These are phyloP conservation scores for Cephalopholis sonnerati DNA, from an alignment of 2,113 vertebrate species.

Conservation along the genomic window DNA sequence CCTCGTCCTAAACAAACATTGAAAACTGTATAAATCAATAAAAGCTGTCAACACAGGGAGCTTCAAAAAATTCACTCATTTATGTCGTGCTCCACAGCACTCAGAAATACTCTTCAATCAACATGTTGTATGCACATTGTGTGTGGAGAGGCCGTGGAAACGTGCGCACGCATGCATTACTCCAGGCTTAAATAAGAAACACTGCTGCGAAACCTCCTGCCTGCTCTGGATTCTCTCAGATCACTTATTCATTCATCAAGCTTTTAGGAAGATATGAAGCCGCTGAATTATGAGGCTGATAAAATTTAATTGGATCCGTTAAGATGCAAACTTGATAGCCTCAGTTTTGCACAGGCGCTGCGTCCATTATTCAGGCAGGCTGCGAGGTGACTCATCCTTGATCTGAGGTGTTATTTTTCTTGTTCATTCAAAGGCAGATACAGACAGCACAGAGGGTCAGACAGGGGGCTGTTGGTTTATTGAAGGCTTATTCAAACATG, in stretches of 20 bases:
- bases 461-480: not conserved
- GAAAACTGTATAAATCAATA: conserved; percentile 15
- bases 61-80: conserved; percentile 1
- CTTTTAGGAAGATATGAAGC: conserved; percentile 15
- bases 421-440: not conserved
- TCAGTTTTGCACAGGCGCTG: not conserved
- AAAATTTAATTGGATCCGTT: conserved; percentile 30
- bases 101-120: conserved; percentile 14
- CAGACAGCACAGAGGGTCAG: not conserved
- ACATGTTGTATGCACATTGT: not conserved
- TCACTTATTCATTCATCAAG: conserved; percentile 45
- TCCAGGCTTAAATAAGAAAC: conserved; percentile 27
- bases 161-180: conserved; percentile 5
- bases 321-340: conserved; percentile 22
- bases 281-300: conserved; percentile 41
- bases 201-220: not conserved
- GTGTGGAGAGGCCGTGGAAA: not conserved
- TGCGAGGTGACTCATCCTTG: conserved; percentile 1
- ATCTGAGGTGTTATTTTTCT: conserved; percentile 2
- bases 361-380: not conserved
- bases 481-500: not conserved
- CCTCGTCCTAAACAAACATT: no score
- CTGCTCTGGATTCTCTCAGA: conserved; percentile 46
- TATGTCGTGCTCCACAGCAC: not conserved
- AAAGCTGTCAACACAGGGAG: not conserved